Conservation (phyloP, 2,113 vertebrate genomes). For the Oxygymnocypris stewartii region DNA sequence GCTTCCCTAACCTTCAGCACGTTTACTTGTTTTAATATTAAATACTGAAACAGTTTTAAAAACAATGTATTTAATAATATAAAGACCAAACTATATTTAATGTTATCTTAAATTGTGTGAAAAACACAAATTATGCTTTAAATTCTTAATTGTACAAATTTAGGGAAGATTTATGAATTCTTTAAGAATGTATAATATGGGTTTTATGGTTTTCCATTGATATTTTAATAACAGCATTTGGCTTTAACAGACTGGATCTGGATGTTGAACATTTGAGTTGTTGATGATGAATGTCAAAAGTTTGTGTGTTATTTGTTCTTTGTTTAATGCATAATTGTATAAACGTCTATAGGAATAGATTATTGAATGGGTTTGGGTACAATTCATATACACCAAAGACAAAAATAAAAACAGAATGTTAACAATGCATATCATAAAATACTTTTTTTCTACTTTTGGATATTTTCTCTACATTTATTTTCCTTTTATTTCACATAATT, state of each 20-base stretch:
- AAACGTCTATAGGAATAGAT: background rate
- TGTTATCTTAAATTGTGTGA: background rate
- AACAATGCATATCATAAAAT: background rate
- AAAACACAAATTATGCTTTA: background rate
- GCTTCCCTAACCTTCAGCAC: background rate
- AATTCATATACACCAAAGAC: conserved; percentile 7
- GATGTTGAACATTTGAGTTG: conserved; percentile 17
- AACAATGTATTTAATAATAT: background rate
- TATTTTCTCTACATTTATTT: background rate
- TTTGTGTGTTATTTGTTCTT: background rate
- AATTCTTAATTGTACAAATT: background rate
- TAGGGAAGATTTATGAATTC: background rate
- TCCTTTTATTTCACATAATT: background rate
- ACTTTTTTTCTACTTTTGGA: background rate
- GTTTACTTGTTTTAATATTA: background rate
- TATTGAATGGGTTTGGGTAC: background rate
- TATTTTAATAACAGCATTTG: background rate
- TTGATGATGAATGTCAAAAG: background rate
- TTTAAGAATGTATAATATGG: background rate
- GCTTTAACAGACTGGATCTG: conserved; percentile 15
- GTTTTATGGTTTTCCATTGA: background rate
- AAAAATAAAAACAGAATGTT: background rate
- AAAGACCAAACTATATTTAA: background rate
- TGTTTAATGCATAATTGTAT: conserved; percentile 23
- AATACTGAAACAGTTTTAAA: conserved; percentile 12